phyloP scores from a whole-genome alignment of 2,797 vertebrate genomes.

The Lates japonicus region DNA sequence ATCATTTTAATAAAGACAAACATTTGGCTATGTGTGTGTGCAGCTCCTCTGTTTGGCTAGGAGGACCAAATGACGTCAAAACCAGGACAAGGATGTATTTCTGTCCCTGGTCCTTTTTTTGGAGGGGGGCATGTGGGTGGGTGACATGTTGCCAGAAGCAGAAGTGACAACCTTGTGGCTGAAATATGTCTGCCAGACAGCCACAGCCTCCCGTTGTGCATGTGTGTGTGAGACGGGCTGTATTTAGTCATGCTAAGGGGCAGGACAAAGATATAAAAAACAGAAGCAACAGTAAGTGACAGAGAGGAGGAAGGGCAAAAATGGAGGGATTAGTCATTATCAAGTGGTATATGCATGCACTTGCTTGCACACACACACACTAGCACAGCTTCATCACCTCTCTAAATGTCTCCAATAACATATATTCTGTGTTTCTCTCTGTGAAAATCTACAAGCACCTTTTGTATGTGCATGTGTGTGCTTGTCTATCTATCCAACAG shows the following conservation, averaged over 20 bases:
- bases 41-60: constrained; percentile 16
- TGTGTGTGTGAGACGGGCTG: constrained; percentile 48
- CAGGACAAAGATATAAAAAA: constrained; percentile 78
- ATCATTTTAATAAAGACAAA: constrained; percentile 50
- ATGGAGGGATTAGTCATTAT: constrained; percentile 61
- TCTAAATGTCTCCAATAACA: constrained; percentile 36
- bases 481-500: neutral
- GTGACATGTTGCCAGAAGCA: constrained; percentile 63
- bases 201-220: constrained; percentile 34
- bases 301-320: constrained; percentile 64
- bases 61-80: constrained; percentile 57
- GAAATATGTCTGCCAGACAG: constrained; percentile 69
- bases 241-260: constrained; percentile 78
- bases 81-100: constrained; percentile 45
- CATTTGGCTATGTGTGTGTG: constrained; percentile 11
- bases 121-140: constrained; percentile 33
- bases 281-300: constrained; percentile 74
- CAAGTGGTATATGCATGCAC: constrained; percentile 22
- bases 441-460: constrained; percentile 25
- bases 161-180: constrained; percentile 68
- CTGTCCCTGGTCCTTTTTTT: constrained; percentile 47
- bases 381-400: constrained; percentile 27
- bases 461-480: constrained; percentile 12
- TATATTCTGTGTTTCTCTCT: constrained; percentile 21
- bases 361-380: constrained; percentile 6